phyloP scores from a whole-genome alignment of 2,797 vertebrate genomes.

The Sternotherus odoratus region DNA sequence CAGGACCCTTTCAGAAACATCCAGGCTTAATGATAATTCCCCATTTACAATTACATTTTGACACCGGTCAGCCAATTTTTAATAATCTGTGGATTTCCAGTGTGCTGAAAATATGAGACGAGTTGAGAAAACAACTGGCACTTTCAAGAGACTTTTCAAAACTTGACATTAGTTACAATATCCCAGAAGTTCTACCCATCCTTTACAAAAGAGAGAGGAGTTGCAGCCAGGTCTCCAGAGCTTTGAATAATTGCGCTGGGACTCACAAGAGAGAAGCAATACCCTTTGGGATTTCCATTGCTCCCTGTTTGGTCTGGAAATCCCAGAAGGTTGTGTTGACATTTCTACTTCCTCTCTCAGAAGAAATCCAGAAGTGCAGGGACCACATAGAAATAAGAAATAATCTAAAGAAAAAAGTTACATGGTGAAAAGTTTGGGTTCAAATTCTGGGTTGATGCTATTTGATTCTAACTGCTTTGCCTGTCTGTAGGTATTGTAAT shows the following conservation, averaged over 20 bases:
- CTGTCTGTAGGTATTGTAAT: background rate
- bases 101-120: background rate
- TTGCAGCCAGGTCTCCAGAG: background rate
- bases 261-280: background rate
- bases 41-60: slow-evolving; percentile 12
- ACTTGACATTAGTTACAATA: background rate
- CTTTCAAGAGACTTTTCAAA: background rate
- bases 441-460: background rate
- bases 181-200: background rate
- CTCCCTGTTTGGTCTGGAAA: background rate
- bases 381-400: background rate
- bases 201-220: background rate
- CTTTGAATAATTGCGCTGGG: background rate
- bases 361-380: background rate
- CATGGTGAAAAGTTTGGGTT: background rate
- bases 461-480: background rate
- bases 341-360: background rate
- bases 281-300: too few relatives aligned
- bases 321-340: background rate
- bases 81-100: slow-evolving; percentile 1
- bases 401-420: accelerated
- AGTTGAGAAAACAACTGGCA: slow-evolving; percentile 9
- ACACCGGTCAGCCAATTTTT: background rate
- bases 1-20: slow-evolving; percentile 28
- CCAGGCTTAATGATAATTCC: slow-evolving; percentile 41